Evolutionary conservation across 2,113 vertebrate genomes (phyloP), one percentile per base, ranked within the genome.

Genomic region (Potamarius usumacintae): DNA sequence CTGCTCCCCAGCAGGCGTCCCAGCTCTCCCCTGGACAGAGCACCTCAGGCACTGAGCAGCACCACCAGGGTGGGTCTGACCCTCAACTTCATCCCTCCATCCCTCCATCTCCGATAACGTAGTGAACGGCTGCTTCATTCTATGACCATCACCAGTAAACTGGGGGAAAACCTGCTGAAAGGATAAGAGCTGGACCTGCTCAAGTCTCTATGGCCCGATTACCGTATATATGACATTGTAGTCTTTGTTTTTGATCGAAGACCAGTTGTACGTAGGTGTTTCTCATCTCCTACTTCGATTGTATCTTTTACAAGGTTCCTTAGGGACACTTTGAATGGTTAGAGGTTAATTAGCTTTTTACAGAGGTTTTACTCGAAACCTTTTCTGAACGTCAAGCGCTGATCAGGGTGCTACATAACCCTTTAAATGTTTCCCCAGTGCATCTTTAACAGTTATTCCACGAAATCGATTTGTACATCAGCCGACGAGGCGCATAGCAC

Each of bases 21-120:
- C 93, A 94, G 89, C 91, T 93, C 89, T 93, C 93, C 27, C 92
- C 93, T 11, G 94, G 94, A 94, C 94, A 94, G 91, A 92, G 89
- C 0, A 81, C 58, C 72, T 78, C 87, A 1, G 82, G 91, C 92
- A 94, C 92, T 92, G 95, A 96, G 90, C 95, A 95, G 93, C 94
- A 94, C 92, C 95, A 95, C 92, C 94, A 95, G 90, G 95, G 95
- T 96, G 95, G 95, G 95, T 96, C 93, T 93, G 92, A 91, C 89
- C 83, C 92, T 91, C 83, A 91, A 87, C 90, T 82, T 25, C 89
- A 84, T 86, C 67, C 10, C 89, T 87, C 67, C 88, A 57, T 65
- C 58, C 27, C 60, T 83, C 50, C 72, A 84, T 83, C 86, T 53
- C 71, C 60, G 57, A 15, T 71, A 81, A n/a, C 76, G 17, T 76